These are phyloP conservation scores for Hyaena hyaena DNA, from an alignment of 2,113 vertebrate genomes.

Conservation along the genomic window DNA sequence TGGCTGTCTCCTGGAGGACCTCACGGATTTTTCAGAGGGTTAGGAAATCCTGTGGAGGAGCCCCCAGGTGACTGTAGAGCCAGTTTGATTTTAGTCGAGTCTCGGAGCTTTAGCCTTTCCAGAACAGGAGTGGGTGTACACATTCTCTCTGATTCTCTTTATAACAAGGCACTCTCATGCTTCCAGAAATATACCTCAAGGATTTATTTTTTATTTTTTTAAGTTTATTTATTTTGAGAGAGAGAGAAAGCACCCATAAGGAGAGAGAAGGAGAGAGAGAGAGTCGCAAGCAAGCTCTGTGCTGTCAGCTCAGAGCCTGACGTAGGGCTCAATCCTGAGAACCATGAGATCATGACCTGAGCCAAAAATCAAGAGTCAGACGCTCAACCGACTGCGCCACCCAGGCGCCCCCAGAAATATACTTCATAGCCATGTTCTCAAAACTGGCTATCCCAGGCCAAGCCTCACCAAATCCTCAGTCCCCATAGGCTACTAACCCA, in stretches of 20 bases:
- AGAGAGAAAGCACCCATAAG: too few species aligned
- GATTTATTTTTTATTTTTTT: too few species aligned
- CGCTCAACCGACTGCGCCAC: too few species aligned
- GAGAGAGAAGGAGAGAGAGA: too few species aligned
- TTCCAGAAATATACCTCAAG: constrained; percentile 8
- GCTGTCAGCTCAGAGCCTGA: too few species aligned
- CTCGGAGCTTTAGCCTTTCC: background rate
- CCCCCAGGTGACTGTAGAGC: background rate
- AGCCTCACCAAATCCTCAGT: background rate
- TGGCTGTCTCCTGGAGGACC: background rate
- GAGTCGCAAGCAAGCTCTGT: too few species aligned
- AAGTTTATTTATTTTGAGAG: too few species aligned
- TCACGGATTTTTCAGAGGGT: background rate
- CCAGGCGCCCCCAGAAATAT: too few species aligned
- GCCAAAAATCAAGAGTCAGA: too few species aligned
- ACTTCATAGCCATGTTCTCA: background rate
- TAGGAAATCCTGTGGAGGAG: background rate
- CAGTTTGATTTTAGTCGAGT: background rate
- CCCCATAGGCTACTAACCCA: background rate
- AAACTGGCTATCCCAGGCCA: background rate
- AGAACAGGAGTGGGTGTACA: background rate
- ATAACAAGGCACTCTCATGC: background rate
- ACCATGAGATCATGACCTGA: too few species aligned
- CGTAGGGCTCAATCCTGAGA: too few species aligned
- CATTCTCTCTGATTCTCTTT: background rate